Evolutionary conservation across 2,113 vertebrate genomes (phyloP).

Genomic region (Petrocephalus zakoni): DNA sequence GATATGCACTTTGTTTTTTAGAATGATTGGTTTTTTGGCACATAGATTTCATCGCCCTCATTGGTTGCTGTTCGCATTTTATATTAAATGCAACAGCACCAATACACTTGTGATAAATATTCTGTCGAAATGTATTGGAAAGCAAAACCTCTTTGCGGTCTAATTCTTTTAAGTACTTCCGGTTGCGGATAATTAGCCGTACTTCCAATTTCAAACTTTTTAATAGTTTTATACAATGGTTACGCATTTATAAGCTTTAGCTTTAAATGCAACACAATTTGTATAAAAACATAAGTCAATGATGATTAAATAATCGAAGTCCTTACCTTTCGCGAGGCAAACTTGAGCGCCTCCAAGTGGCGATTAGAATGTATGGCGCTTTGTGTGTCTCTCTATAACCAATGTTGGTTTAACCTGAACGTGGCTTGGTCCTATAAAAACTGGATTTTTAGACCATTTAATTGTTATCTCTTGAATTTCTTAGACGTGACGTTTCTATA

Average conservation of each 20-base stretch:
- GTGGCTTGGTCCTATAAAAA: conserved; percentile 76
- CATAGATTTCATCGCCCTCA: neutral
- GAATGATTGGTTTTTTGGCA: neutral
- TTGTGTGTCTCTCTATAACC: conserved; percentile 79
- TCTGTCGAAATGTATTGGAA: neutral
- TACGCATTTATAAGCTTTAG: neutral
- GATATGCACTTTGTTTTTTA: neutral
- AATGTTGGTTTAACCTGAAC: conserved; percentile 76
- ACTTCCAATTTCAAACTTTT: no score
- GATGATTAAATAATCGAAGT: neutral
- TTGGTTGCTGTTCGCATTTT: neutral
- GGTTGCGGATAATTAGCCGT: neutral
- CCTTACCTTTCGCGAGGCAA: conserved; percentile 67
- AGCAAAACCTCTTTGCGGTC: neutral
- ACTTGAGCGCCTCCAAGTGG: conserved; percentile 76
- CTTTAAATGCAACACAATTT: neutral
- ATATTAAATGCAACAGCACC: neutral
- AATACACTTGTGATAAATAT: neutral
- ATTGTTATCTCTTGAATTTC: neutral
- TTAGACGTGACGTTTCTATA: neutral
- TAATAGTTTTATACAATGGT: neutral
- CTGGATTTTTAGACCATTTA: conserved; percentile 58
- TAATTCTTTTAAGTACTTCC: neutral
- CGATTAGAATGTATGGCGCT: conserved; percentile 83
- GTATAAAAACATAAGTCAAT: neutral